Conservation (phyloP, 2,113 vertebrate species). For the Psilopsiagon aurifrons region DNA sequence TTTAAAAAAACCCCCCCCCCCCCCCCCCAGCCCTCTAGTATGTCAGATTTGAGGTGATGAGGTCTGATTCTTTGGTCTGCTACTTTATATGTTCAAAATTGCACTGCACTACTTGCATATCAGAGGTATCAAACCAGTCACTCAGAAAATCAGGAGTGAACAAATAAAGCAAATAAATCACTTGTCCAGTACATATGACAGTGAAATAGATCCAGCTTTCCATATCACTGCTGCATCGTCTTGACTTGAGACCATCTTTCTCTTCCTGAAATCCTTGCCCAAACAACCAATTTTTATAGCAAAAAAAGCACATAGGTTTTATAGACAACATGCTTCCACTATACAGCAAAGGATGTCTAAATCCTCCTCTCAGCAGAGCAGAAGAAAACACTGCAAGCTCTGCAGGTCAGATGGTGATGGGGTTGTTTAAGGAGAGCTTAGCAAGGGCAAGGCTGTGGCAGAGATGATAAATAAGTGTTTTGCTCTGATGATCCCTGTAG, state of each 20-base stretch:
- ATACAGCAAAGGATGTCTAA: background rate
- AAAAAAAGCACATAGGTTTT: background rate
- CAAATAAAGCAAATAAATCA: background rate
- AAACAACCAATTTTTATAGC: background rate
- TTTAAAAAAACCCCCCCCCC: too few species aligned
- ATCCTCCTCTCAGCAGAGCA: background rate
- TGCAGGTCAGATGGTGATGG: background rate
- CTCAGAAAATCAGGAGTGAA: background rate
- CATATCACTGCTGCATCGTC: background rate
- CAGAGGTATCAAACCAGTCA: background rate
- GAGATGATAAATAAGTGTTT: background rate
- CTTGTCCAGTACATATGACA: background rate
- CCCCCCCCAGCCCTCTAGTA: background rate
- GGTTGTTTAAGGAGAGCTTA: slow-evolving; percentile 3
- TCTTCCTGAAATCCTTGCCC: background rate
- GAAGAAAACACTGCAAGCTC: background rate
- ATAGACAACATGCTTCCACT: background rate
- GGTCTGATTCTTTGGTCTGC: background rate
- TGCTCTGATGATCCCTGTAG: background rate
- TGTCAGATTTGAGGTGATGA: background rate
- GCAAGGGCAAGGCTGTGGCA: background rate
- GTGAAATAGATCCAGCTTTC: slow-evolving; percentile 17
- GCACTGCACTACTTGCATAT: background rate
- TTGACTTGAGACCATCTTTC: background rate
- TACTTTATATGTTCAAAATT: background rate